phyloP scores from a whole-genome alignment of 1,140 invertebrate genomes.

The Thrips palmi region DNA sequence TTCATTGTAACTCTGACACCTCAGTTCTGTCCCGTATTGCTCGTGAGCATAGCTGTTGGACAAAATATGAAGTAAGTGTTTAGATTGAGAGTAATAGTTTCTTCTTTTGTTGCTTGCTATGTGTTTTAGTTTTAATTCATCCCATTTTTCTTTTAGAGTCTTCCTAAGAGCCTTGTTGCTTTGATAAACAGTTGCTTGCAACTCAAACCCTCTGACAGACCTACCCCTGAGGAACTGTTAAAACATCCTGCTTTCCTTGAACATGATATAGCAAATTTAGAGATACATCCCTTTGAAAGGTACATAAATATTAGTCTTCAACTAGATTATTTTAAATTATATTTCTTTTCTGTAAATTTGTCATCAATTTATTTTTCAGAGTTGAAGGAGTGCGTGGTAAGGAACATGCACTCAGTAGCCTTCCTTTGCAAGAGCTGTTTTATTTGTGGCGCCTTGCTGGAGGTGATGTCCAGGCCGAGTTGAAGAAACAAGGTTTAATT shows the following conservation, averaged over 20 bases:
- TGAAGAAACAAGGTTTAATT: slow-evolving; percentile 81
- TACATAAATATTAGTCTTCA: slow-evolving; percentile 8
- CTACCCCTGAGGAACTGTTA: slow-evolving; percentile 37
- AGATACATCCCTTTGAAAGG: slow-evolving; percentile 3
- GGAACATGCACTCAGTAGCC: slow-evolving; percentile 25
- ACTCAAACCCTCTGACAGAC: slow-evolving; percentile 40
- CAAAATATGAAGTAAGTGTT: slow-evolving; percentile 36
- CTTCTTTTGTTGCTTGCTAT: no score
- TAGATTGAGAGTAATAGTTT: slow-evolving; percentile 13
- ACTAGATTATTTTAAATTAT: no score
- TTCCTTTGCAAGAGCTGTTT: slow-evolving; percentile 65
- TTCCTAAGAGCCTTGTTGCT: slow-evolving; percentile 36
- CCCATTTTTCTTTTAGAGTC: slow-evolving; percentile 26
- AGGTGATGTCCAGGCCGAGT: slow-evolving; percentile 75
- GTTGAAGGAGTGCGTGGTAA: neutral
- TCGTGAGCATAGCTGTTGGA: slow-evolving; percentile 49
- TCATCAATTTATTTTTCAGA: neutral
- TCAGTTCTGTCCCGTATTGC: slow-evolving; percentile 56
- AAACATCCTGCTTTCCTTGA: slow-evolving; percentile 14
- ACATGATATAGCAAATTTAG: slow-evolving; percentile 1
- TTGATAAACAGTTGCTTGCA: slow-evolving; percentile 49
- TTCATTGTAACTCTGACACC: slow-evolving; percentile 34
- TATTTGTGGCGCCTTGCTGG: slow-evolving; percentile 91
- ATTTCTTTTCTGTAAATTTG: no score
- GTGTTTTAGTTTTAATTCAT: slow-evolving; percentile 14